These are phyloP conservation scores for Eudyptes chrysolophus DNA, from an alignment of 2,113 vertebrate species.

Conservation along the genomic window DNA sequence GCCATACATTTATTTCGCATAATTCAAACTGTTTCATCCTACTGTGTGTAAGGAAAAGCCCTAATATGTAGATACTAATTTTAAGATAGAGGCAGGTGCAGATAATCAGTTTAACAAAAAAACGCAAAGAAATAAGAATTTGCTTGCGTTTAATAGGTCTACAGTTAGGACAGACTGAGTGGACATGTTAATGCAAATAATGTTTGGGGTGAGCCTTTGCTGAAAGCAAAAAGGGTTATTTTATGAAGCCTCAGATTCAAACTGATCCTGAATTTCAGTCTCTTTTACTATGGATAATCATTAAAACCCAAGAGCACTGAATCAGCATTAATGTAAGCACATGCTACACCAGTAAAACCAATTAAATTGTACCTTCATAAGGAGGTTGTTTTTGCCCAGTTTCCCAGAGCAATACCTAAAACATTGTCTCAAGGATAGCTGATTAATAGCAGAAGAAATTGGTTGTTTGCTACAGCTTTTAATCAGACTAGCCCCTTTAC, in stretches of 20 bases:
- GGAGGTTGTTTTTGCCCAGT: neutral
- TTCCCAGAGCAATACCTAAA: neutral
- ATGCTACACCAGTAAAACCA: accelerated
- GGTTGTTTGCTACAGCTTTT: neutral
- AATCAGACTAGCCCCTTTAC: neutral
- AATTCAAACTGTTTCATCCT: neutral
- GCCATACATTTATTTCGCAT: constrained; percentile 20
- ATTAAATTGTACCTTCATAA: neutral
- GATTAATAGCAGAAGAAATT: neutral
- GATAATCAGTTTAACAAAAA: neutral
- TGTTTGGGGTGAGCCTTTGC: accelerated
- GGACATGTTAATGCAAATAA: neutral
- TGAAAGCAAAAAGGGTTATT: neutral
- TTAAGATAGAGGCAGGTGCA: neutral
- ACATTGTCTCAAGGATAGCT: neutral
- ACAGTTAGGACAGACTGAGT: neutral
- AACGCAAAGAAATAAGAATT: neutral
- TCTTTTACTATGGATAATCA: neutral
- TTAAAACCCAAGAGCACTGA: neutral
- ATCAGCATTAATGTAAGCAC: neutral
- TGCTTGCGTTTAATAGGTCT: neutral
- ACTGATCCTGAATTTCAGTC: neutral
- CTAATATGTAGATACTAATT: neutral
- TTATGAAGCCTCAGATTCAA: neutral
- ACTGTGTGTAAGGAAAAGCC: neutral